Base-by-base conservation (phyloP, 2,888 invertebrate genomes). In the Tridacna crocea region DNA sequence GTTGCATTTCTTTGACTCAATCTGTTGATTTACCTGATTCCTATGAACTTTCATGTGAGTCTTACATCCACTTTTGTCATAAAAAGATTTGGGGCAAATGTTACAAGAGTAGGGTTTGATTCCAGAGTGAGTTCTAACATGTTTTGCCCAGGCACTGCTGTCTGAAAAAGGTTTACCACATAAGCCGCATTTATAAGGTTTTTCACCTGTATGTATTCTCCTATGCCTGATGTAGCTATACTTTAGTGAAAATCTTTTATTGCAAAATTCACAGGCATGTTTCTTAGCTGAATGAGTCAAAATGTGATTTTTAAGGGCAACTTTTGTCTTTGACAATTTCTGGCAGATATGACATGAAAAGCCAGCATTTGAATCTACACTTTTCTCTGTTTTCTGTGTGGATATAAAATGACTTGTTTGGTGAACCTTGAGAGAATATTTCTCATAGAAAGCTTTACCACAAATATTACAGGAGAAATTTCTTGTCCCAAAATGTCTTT, bases 151-250 rank as follows among this genome's bases (percentile, higher is more conserved):
- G 19, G 87, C 84, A 75, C 84, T 84, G 15, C 84, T 80, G 76
- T 87, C 87, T n/a, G 87, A 87, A 72, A 84, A 87, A 3, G 80
- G 78, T 17, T 72, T 76, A 22, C 79, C 82, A 79, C 87, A 87
- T 26, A 70, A 75, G 11, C 80, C 84, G 81, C 87, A 87, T 47
- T 81, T 83, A 68, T 84, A 87, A 4, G 87, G 87, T 36, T 72
- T 87, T 47, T 87, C 87, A 19, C 87, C 87, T 15, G 87, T 87
- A 77, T 87, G 87, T 55, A 87, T 83, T 75, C 87, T 80, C 27
- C 87, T 61, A 55, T 87, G 87, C 24, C 87, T 58, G n/a, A 84
- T 68, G 51, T 87, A 87, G 55, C 83, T 87, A 70, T 81, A 87
- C 66, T 80, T 82, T 36, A 82, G 73, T 27, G 84, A 82, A 46